Evolutionary conservation across 2,888 invertebrate genomes (phyloP).

Genomic region (Morpho helenor): DNA sequence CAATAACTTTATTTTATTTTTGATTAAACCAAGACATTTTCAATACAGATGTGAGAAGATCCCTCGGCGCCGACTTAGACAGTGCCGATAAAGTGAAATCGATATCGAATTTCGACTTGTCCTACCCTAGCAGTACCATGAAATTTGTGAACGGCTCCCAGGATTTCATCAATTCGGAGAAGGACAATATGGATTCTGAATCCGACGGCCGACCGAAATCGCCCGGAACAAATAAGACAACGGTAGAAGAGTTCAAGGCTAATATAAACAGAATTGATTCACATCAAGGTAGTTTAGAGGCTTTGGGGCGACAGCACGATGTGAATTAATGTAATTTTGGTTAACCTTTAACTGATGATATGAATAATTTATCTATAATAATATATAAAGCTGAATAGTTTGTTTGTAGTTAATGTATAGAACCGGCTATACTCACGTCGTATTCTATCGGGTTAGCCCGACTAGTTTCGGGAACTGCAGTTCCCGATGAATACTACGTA

Average conservation of each 20-base stretch:
- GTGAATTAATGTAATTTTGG: not conserved
- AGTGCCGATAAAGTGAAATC: conserved; percentile 38
- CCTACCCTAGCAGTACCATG: conserved; percentile 37
- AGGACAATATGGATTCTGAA: conserved; percentile 40
- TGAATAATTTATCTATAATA: too few relatives aligned
- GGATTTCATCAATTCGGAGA: conserved; percentile 53
- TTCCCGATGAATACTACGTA: too few relatives aligned
- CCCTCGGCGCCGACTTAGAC: conserved; percentile 55
- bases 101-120: conserved; percentile 53
- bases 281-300: conserved; percentile 63
- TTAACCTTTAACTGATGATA: too few relatives aligned
- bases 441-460: too few relatives aligned
- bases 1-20: too few relatives aligned
- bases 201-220: conserved; percentile 31
- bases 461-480: too few relatives aligned
- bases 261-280: conserved; percentile 75
- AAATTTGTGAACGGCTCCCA: conserved; percentile 51
- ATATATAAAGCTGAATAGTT: too few relatives aligned
- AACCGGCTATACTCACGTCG: too few relatives aligned
- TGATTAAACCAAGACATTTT: not conserved
- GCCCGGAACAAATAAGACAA: conserved; percentile 34
- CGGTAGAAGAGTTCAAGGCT: conserved; percentile 60
- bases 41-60: conserved; percentile 36
- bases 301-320: conserved; percentile 35
- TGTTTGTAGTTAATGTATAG: too few relatives aligned